Evolutionary conservation across 1,140 invertebrate species (phyloP).

Genomic region (Bombus superbus): DNA sequence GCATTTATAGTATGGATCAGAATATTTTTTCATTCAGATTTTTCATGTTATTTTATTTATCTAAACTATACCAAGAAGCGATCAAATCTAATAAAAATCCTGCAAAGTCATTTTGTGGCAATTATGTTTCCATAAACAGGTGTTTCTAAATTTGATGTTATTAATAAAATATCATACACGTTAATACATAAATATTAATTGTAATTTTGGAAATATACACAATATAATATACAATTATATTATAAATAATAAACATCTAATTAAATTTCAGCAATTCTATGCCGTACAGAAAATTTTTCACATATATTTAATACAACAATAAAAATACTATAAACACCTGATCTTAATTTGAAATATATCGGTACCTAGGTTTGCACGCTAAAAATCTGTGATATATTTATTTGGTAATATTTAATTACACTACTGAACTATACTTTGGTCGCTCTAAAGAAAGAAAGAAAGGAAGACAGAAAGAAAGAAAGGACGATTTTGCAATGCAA

Average conservation of each 20-base stretch:
- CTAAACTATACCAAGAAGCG: neutral
- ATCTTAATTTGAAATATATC: neutral
- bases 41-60: neutral
- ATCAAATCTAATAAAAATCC: neutral
- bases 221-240: no score
- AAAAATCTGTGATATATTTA: neutral
- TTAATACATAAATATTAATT: no score
- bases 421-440: neutral
- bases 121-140: no score
- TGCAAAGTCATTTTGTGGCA: no score
- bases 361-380: neutral
- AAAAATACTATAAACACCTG: neutral
- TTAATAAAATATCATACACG: no score
- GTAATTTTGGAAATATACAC: no score
- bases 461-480: neutral
- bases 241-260: neutral
- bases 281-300: neutral
- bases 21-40: neutral
- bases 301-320: neutral
- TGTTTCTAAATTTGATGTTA: no score
- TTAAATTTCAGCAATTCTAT: neutral
- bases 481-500: constrained; percentile 48
- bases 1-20: neutral
- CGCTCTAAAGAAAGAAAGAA: neutral
- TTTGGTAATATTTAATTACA: neutral